A percentile compares a stretch with the other conserved stretches of the same genome.
phyloP scores from a whole-genome alignment of 2,113 vertebrate genomes.

The Cinclus cinclus region DNA sequence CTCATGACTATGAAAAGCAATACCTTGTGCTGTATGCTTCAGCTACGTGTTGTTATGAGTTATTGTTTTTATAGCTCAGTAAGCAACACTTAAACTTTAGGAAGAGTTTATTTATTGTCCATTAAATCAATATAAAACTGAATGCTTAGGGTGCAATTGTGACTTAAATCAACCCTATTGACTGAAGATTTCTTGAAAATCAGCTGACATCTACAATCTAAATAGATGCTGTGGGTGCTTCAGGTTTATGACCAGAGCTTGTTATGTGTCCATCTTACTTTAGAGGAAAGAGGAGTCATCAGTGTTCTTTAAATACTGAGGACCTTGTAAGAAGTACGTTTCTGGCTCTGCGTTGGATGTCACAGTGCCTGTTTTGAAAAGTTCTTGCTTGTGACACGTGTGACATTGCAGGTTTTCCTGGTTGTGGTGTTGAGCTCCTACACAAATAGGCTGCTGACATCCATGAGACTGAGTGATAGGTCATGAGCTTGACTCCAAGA shows the following conservation, averaged over 20 bases:
- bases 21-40: not conserved
- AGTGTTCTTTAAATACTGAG: not conserved
- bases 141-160: not conserved
- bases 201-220: not conserved
- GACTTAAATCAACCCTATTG: not conserved
- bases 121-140: not conserved
- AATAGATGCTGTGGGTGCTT: not conserved
- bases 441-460: not conserved
- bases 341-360: not conserved
- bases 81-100: not conserved
- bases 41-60: not conserved
- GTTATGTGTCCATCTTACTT: not conserved
- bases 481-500: not conserved
- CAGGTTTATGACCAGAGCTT: not conserved
- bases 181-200: not conserved
- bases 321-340: not conserved
- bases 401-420: not conserved
- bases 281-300: not conserved
- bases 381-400: not conserved
- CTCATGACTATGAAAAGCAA: not conserved
- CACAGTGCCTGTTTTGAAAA: not conserved
- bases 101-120: not conserved
- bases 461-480: not conserved
- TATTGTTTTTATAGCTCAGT: not conserved
- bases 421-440: not conserved